A percentile compares a stretch with the other conserved stretches of the same genome.
These are phyloP conservation scores for Rhagonycha fulva DNA, from an alignment of 2,888 invertebrate genomes.

Conservation along the genomic window DNA sequence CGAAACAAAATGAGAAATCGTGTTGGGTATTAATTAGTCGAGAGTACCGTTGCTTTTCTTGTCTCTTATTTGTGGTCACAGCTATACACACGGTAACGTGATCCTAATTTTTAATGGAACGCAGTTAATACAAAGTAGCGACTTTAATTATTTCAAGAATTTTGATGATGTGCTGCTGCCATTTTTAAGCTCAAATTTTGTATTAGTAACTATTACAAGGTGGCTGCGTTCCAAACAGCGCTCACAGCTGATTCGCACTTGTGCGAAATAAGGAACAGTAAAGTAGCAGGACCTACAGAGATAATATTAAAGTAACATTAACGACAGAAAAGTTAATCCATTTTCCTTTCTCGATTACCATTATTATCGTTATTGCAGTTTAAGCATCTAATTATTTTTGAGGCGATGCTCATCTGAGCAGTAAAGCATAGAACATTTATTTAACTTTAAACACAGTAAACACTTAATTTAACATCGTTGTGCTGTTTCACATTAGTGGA, in stretches of 20 bases:
- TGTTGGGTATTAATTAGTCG: neutral
- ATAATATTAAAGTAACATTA: too few relatives aligned
- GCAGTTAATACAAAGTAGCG: neutral
- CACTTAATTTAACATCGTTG: slow-evolving; percentile 18
- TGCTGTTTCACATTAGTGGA: neutral
- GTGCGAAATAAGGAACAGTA: neutral
- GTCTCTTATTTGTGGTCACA: neutral
- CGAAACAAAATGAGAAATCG: neutral
- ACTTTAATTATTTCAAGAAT: neutral
- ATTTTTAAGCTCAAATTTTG: neutral
- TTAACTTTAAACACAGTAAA: slow-evolving; percentile 18
- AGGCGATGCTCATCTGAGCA: slow-evolving; percentile 20
- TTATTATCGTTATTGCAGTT: neutral
- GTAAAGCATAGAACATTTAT: slow-evolving; percentile 23
- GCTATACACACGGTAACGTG: neutral
- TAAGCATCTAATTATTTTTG: neutral
- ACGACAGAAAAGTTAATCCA: neutral
- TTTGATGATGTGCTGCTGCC: neutral
- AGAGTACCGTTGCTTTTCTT: neutral
- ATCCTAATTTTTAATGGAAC: neutral
- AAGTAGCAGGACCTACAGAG: neutral
- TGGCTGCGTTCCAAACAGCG: too few relatives aligned
- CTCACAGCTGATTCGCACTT: too few relatives aligned
- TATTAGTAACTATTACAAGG: too few relatives aligned
- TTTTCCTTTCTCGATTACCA: neutral